Base-by-base conservation (phyloP, 2,888 invertebrate species). In the Oegoconia quadripuncta region DNA sequence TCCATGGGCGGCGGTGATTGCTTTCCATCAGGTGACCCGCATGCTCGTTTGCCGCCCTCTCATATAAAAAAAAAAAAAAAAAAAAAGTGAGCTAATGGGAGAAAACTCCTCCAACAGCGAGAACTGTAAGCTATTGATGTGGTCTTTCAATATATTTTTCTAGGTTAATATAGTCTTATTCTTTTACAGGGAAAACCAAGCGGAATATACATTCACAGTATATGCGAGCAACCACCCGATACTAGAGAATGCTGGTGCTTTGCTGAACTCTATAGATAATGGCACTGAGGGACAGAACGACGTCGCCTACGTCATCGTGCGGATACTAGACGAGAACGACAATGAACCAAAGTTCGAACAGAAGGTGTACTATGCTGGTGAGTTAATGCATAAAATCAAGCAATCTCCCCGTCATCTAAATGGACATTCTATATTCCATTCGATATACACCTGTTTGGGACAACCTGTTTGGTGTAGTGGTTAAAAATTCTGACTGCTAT, bases 201-300 rank as follows among this genome's bases (percentile, higher is more conserved):
- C 92, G 27, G 90, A 91, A 8, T 97, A 95, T 66, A 83, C 91
- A 2, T 83, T 97, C 25, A 92, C 93, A 28, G 90, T 97, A 33
- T 90, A 95, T 65, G 97, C 96, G 0, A 94, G 95, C 50, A 96
- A 96, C 61, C 94, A 94, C 64, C 92, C 95, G 0, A 91, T 95
- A 55, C 84, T 94, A 34, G 93, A 93, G 32, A 72, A 74, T 22
- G 75, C 73, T 17, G 76, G 76, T 0, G 75, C 78, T 31, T 69
- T 83, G 4, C 58, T 84, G 40, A 73, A 86, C 55, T 65, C 81
- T 36, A 49, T 79, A 41, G 70, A 88, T 63, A 86, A 86, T 53
- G 64, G 49, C 17, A 75, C 80, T 0, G 81, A 80, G 18, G 63
- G 48, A 0, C 82, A 86, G 49, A 90, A 90, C 31, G 92, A 93